Evolutionary conservation across 2,888 invertebrate genomes (phyloP).

Genomic region (Lasioglossum leucozonium): DNA sequence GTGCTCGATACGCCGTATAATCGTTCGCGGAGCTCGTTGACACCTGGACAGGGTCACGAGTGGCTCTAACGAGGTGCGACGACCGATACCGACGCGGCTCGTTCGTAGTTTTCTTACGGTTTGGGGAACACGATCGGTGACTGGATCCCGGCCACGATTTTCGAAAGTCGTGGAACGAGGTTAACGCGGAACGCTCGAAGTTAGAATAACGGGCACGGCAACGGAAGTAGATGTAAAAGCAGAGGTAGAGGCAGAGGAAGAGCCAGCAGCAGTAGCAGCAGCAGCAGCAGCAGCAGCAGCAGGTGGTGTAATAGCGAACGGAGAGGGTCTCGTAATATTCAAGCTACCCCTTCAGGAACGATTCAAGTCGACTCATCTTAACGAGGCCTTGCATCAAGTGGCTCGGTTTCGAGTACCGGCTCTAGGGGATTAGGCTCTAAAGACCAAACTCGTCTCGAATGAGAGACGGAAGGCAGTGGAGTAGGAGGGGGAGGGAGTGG

Average conservation of each 20-base stretch:
- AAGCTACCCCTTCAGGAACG: slow-evolving; percentile 59
- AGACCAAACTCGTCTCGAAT: slow-evolving; percentile 66
- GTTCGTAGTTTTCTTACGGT: neutral
- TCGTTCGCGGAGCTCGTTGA: neutral
- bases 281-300: too few species aligned
- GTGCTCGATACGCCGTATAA: too few species aligned
- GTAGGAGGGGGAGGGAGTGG: slow-evolving; percentile 41
- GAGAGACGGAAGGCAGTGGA: slow-evolving; percentile 36
- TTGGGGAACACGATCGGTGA: neutral
- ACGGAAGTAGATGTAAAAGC: slow-evolving; percentile 3
- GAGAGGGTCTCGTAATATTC: slow-evolving; percentile 63
- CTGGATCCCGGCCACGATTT: neutral
- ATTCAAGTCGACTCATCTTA: slow-evolving; percentile 65
- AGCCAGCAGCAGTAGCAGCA: slow-evolving; percentile 42
- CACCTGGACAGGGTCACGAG: neutral
- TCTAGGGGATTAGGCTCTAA: slow-evolving; percentile 71
- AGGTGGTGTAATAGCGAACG: slow-evolving; percentile 64
- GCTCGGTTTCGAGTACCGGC: slow-evolving; percentile 65
- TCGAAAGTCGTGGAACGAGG: slow-evolving; percentile 18
- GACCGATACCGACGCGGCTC: neutral
- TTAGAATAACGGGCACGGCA: slow-evolving; percentile 48
- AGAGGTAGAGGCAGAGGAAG: slow-evolving; percentile 54
- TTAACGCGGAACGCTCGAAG: slow-evolving; percentile 6
- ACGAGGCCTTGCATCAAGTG: slow-evolving; percentile 66
- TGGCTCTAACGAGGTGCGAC: neutral